Evolutionary conservation across 2,113 vertebrate species (phyloP), one percentile per base, ranked within the genome.

Genomic region (Dromaius novaehollandiae): DNA sequence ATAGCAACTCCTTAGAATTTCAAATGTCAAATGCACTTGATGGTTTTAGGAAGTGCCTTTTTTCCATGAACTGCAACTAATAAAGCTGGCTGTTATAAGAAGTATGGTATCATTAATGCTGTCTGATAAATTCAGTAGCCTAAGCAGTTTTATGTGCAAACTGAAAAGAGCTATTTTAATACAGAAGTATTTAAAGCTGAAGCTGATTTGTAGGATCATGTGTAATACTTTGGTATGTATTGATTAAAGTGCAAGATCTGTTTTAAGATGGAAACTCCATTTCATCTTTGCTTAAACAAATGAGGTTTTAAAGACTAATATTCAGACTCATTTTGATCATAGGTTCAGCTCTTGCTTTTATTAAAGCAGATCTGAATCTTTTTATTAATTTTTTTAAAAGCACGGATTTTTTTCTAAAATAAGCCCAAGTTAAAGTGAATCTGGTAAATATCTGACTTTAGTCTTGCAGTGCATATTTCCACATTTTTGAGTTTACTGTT

Each of bases 21-120:
- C 56, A 91, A 84, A 95, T 96, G 85, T 91, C 73, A 55, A 70
- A 82, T 61, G 60, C 16, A 0, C 93, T 75, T 88, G 90, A 91
- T 64, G 17, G 14, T 70, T 94, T 95, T 81, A 84, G 93, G 73
- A 96, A 94, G 56, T 38, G 63, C 63, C 73, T 11, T 46, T 91
- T 93, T 92, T 96, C 80, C 48, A 28, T 75, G 36, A 89, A 40
- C 22, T 95, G 64, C 8, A 91, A 65, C 32, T 91, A 93, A 94
- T 96, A 92, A 86, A 91, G 50, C 86, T 63, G 46, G 63, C 53
- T 66, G 3, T 80, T 90, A 21, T 40, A 85, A 85, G 51, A 69
- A 50, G 11, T 64, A 42, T 55, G 79, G 90, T 75, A 64, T 75
- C 88, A 84, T 88, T 96, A 86, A 64, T 94, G 60, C 26, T 80